Base-by-base conservation (phyloP, 2,888 invertebrate species). In the Panopea generosa region DNA sequence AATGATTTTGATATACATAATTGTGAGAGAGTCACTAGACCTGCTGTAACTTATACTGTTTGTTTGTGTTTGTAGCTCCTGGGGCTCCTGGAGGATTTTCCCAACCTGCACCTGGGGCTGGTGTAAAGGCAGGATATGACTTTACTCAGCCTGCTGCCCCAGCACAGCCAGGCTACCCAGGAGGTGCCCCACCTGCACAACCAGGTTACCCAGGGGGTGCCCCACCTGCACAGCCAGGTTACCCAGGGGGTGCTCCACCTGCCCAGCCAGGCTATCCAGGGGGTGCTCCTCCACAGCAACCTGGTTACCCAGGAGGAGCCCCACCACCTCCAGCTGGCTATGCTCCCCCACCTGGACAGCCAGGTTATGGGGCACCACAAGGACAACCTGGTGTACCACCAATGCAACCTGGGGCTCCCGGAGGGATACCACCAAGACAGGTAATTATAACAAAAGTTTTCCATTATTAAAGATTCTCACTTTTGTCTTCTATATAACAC, bases 171-270 rank as follows among this genome's bases (percentile, higher is more conserved):
- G 72, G 70, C 16, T 69, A 68, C 22, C 65, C 52, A 1, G 61
- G 22, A 2, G 63, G 45, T 50, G 62, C 75, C 38, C 57, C 68
- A 14, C 70, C 60, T 2, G 50, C 65, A 29, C 75, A 68, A 55
- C 73, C 73, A 20, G 77, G 79, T 18, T 82, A 83, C 47, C 78
- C 78, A n/a, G 29, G 52, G 29, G 70, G 70, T 2, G 70, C 59
- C 43, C 76, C 76, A 24, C 70, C 66, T 20, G 67, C 72, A n/a
- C 61, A 50, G 50, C 56, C 47, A 53, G 69, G 70, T 24, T 65
- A 62, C 40, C 33, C 63, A 52, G 9, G 57, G 29, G 38, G 61
- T 45, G 45, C 56, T 53, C 47, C 59, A 43, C 14, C 38, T 65
- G 14, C 60, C 60, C 80, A 80, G 43, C 77, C 79, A 43, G 79